A percentile compares a stretch with the other conserved stretches of the same genome.
Evolutionary conservation across 2,113 vertebrate species (phyloP).

Genomic region (Coptodon rendalli): DNA sequence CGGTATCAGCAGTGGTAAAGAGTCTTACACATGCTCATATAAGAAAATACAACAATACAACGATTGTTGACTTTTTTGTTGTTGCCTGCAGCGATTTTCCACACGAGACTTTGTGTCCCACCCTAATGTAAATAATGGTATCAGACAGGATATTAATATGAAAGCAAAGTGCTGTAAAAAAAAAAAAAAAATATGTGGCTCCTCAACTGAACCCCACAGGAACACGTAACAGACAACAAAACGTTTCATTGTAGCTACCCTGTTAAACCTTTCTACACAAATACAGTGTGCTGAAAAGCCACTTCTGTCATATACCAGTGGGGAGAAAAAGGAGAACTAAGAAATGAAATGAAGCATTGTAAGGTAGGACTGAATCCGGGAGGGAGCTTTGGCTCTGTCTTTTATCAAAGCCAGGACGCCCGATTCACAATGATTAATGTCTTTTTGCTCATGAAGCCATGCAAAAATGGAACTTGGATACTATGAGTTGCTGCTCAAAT

Average conservation of each 20-base stretch:
- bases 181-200: not conserved
- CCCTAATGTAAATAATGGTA: not conserved
- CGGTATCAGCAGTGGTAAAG: not conserved
- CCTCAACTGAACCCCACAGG: not conserved
- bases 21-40: not conserved
- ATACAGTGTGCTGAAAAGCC: not conserved
- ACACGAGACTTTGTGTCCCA: not conserved
- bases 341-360: not conserved
- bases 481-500: not conserved
- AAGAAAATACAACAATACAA: not conserved
- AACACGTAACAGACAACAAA: not conserved
- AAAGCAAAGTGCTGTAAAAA: not conserved
- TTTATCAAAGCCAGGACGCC: not conserved
- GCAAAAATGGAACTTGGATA: not conserved
- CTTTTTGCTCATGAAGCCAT: not conserved
- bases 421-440: not conserved
- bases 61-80: not conserved
- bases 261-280: not conserved
- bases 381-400: not conserved
- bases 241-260: not conserved
- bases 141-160: not conserved
- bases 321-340: not conserved
- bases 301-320: not conserved
- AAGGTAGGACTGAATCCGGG: not conserved
- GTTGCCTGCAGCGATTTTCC: not conserved